phyloP scores from a whole-genome alignment of 2,888 invertebrate genomes.

The Ctena decussata region DNA sequence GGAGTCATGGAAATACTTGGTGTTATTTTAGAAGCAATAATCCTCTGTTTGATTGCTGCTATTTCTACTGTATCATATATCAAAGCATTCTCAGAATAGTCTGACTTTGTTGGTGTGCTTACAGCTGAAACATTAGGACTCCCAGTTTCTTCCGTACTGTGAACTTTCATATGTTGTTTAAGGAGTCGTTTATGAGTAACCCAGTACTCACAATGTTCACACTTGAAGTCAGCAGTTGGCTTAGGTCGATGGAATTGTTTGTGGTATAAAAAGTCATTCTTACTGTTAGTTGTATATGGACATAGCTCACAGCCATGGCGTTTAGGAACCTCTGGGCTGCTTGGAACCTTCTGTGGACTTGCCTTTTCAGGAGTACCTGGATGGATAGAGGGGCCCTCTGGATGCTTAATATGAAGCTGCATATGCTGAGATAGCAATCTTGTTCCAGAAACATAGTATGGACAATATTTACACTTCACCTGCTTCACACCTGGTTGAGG shows the following conservation, averaged over 20 bases:
- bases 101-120: slow-evolving; percentile 81
- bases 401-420: slow-evolving; percentile 88
- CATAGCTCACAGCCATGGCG: slow-evolving; percentile 93
- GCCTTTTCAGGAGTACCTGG: slow-evolving; percentile 23
- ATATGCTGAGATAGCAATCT: slow-evolving; percentile 90
- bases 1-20: slow-evolving; percentile 80
- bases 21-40: slow-evolving; percentile 83
- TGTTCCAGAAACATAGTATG: slow-evolving; percentile 90
- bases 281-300: slow-evolving; percentile 95
- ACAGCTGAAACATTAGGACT: slow-evolving; percentile 40
- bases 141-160: slow-evolving; percentile 82
- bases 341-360: slow-evolving; percentile 25
- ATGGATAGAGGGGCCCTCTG: slow-evolving; percentile 20
- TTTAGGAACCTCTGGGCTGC: slow-evolving; percentile 83
- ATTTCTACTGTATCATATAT: slow-evolving; percentile 81
- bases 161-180: slow-evolving; percentile 94
- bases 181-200: slow-evolving; percentile 93
- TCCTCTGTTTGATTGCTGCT: slow-evolving; percentile 83
- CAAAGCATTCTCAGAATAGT: slow-evolving; percentile 71
- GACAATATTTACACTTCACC: slow-evolving; percentile 94
- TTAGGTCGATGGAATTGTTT: slow-evolving; percentile 93
- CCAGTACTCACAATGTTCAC: slow-evolving; percentile 93
- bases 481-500: slow-evolving; percentile 90
- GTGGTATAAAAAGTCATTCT: slow-evolving; percentile 95
- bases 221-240: slow-evolving; percentile 92